A percentile compares a stretch with the other conserved stretches of the same genome.
Conservation (phyloP, 2,888 invertebrate species). For the Standfussiana lucernea region DNA sequence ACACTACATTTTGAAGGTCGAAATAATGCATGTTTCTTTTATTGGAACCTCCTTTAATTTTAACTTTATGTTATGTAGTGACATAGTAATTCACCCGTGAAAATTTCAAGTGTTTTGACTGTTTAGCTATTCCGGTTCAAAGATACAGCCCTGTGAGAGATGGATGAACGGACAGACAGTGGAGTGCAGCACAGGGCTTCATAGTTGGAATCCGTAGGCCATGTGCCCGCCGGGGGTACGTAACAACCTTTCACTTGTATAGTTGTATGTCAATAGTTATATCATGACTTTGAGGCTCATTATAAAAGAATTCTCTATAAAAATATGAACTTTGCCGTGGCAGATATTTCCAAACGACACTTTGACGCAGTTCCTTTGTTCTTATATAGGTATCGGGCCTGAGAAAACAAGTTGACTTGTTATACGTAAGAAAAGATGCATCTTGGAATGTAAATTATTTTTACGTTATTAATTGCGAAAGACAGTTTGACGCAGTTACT, state of each 20-base stretch:
- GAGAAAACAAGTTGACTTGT: neutral
- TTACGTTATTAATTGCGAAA: neutral
- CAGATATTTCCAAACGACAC: neutral
- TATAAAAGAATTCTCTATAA: neutral
- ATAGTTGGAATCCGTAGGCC: neutral
- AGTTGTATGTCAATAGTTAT: neutral
- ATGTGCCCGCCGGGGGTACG: neutral
- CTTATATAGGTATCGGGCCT: neutral
- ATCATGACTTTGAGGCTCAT: neutral
- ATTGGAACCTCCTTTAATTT: no score
- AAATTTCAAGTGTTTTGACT: no score
- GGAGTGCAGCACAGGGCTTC: neutral
- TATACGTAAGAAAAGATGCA: neutral
- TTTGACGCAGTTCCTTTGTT: neutral
- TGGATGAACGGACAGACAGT: neutral
- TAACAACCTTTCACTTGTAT: neutral
- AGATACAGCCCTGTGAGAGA: neutral
- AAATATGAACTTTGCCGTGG: neutral
- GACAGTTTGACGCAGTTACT: neutral
- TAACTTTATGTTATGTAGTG: no score
- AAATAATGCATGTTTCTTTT: neutral
- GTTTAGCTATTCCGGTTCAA: neutral
- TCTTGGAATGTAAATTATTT: neutral
- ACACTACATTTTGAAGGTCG: neutral
- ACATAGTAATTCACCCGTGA: no score